These are phyloP conservation scores for Ichneumoninae sp. DNA, from an alignment of 2,888 invertebrate genomes.

Conservation along the genomic window DNA sequence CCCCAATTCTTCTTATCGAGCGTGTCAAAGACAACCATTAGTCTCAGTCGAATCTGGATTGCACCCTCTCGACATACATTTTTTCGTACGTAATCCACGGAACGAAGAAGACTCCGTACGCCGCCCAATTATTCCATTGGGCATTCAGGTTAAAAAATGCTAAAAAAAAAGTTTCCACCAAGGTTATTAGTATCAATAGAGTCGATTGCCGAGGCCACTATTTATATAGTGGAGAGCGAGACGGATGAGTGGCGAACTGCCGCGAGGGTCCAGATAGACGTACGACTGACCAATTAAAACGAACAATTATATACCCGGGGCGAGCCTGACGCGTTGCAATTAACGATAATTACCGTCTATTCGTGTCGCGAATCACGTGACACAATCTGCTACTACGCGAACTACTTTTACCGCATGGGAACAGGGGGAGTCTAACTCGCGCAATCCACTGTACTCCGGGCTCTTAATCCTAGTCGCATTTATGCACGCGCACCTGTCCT, in stretches of 20 bases:
- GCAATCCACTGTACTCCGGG: slow-evolving; percentile 47
- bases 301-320: slow-evolving; percentile 65
- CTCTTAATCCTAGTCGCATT: slow-evolving; percentile 49
- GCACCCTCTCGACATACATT: background rate
- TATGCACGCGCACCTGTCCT: slow-evolving; percentile 39
- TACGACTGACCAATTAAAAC: slow-evolving; percentile 73
- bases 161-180: slow-evolving; percentile 28
- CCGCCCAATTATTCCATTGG: no score
- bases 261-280: slow-evolving; percentile 58
- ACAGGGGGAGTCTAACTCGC: slow-evolving; percentile 60
- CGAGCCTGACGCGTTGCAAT: slow-evolving; percentile 70
- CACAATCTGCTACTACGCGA: slow-evolving; percentile 70
- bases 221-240: slow-evolving; percentile 23
- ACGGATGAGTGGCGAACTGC: slow-evolving; percentile 25
- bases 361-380: slow-evolving; percentile 71
- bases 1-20: slow-evolving; percentile 53
- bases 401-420: slow-evolving; percentile 72
- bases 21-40: slow-evolving; percentile 55
- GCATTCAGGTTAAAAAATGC: background rate
- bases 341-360: slow-evolving; percentile 73
- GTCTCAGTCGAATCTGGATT: slow-evolving; percentile 50
- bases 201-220: slow-evolving; percentile 50
- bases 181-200: slow-evolving; percentile 61
- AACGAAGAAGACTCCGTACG: background rate
- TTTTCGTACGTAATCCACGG: background rate